phyloP scores from a whole-genome alignment of 1,140 invertebrate genomes.

The Contarinia nasturtii region DNA sequence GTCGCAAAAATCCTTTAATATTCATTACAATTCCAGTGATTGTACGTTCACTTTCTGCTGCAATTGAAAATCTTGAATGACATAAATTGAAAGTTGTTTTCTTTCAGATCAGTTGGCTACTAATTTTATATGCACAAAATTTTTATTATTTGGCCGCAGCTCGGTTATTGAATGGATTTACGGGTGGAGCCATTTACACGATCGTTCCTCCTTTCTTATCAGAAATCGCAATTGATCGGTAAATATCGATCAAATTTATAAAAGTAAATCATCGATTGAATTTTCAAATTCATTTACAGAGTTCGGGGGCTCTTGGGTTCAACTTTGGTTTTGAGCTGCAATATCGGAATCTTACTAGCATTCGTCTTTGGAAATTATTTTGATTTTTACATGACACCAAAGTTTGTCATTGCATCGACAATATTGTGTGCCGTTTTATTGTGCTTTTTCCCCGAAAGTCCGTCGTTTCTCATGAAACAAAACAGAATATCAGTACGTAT shows the following conservation, averaged over 20 bases:
- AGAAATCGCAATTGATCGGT: conserved; percentile 31
- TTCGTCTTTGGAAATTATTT: conserved; percentile 31
- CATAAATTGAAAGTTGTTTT: no score
- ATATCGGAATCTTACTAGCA: conserved; percentile 36
- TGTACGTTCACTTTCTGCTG: no score
- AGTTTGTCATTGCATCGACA: conserved; percentile 13
- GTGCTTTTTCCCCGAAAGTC: conserved; percentile 12
- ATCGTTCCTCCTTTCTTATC: conserved; percentile 34
- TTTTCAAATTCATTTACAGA: conserved; percentile 9
- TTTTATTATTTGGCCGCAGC: conserved; percentile 11
- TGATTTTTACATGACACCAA: conserved; percentile 19
- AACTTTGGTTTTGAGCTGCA: conserved; percentile 31
- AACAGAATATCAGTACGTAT: not conserved
- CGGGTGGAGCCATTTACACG: conserved; percentile 1
- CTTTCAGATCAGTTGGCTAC: conserved; percentile 1
- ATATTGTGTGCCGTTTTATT: conserved; percentile 7
- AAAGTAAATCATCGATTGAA: not conserved
- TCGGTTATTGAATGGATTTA: conserved; percentile 31
- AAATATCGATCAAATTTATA: no score
- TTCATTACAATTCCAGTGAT: conserved; percentile 20
- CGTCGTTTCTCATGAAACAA: no score
- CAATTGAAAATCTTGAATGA: no score
- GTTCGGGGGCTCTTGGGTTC: conserved; percentile 38
- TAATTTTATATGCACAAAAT: not conserved
- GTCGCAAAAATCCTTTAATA: conserved; percentile 28